Evolutionary conservation across 2,113 vertebrate species (phyloP).

Genomic region (Salvelinus sp.): DNA sequence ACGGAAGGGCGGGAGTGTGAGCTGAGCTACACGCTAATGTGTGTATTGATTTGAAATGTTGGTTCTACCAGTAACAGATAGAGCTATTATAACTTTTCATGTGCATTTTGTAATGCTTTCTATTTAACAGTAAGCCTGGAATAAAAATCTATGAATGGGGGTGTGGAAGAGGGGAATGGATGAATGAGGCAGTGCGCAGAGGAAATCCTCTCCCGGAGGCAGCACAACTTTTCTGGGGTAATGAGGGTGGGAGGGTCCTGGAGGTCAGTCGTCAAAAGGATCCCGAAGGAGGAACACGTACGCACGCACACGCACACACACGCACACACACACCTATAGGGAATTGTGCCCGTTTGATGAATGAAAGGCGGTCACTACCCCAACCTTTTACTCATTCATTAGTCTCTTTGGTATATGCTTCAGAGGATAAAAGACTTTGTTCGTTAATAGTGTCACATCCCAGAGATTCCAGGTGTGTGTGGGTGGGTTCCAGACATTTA

Average conservation of each 20-base stretch:
- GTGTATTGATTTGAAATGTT: neutral
- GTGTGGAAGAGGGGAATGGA: neutral
- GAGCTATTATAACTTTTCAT: neutral
- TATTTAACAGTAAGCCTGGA: neutral
- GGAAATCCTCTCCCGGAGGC: neutral
- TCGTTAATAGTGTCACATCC: neutral
- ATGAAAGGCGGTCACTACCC: conserved; percentile 6
- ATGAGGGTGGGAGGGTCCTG: conserved; percentile 1
- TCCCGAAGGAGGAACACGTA: neutral
- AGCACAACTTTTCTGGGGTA: neutral
- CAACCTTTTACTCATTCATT: neutral
- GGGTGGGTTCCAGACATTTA: conserved; percentile 45
- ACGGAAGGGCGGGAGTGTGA: neutral
- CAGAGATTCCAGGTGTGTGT: conserved; percentile 15
- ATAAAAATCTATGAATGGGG: neutral
- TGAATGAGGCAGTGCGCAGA: neutral
- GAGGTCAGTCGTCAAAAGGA: conserved; percentile 2
- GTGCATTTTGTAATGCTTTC: neutral
- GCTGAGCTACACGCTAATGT: neutral
- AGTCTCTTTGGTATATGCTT: neutral
- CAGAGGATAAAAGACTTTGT: neutral
- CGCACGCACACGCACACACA: neutral
- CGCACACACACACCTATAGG: neutral
- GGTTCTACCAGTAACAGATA: neutral
- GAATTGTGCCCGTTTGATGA: conserved; percentile 2